A percentile compares a stretch with the other conserved stretches of the same genome.
phyloP scores from a whole-genome alignment of 2,113 vertebrate species.

The Desmodus rotundus region DNA sequence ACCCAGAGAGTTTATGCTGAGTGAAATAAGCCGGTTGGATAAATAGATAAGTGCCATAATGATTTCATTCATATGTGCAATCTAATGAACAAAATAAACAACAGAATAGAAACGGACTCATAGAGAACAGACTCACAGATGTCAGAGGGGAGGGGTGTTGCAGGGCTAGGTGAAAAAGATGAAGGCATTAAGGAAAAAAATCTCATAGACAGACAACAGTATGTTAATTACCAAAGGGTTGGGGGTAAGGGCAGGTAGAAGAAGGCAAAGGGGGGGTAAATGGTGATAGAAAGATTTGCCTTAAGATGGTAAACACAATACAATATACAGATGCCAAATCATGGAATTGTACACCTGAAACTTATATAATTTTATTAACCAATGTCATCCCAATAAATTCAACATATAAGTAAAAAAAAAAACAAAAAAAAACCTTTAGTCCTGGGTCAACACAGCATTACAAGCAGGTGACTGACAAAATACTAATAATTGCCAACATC shows the following conservation, averaged over 20 bases:
- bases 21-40: background rate
- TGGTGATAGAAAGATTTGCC: background rate
- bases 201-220: background rate
- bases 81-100: no score
- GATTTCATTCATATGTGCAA: background rate
- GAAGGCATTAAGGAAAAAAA: background rate
- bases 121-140: background rate
- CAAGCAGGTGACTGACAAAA: background rate
- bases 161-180: background rate
- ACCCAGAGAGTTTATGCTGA: background rate
- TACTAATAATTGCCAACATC: background rate
- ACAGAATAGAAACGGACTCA: no score
- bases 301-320: background rate
- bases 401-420: no score
- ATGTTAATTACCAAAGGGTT: background rate
- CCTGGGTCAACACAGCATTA: background rate
- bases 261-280: background rate
- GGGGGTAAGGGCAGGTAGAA: background rate
- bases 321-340: background rate
- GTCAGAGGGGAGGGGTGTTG: background rate
- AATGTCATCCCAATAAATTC: no score
- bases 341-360: background rate
- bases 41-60: background rate
- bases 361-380: no score
- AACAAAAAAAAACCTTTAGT: background rate